Conservation (phyloP, 2,797 vertebrate species). For the Sebastes kiyomatsui region DNA sequence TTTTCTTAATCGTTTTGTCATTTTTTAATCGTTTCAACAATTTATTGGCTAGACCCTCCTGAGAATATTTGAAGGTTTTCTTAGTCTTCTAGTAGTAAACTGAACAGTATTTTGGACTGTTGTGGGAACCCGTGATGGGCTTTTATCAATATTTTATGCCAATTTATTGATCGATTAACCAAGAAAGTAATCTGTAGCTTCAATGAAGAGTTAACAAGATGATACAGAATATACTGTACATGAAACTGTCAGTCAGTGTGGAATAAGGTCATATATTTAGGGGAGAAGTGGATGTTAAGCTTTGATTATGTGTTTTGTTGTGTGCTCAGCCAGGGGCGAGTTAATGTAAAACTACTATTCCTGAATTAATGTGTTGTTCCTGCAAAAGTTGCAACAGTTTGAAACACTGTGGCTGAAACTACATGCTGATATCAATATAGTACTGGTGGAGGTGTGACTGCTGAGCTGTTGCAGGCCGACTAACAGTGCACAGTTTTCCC, state of each 20-base stretch:
- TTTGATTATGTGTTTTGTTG: not conserved
- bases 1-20: not conserved
- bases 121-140: not conserved
- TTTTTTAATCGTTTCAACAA: not conserved
- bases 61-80: not conserved
- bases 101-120: not conserved
- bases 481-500: conserved; percentile 22
- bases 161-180: not conserved
- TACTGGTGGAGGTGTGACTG: not conserved
- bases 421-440: not conserved
- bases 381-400: not conserved
- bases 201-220: not conserved
- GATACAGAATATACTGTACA: not conserved
- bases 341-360: not conserved
- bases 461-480: not conserved
- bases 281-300: not conserved
- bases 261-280: not conserved
- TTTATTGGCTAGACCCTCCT: not conserved
- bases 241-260: not conserved
- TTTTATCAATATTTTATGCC: not conserved
- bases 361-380: not conserved
- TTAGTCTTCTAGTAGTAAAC: not conserved
- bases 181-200: not conserved
- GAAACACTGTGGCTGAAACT: not conserved
- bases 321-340: not conserved